Percentiles rank a stretch among this genome's conserved stretches.
Evolutionary conservation across 1,140 invertebrate genomes (phyloP).

Genomic region (Tetragonula clypearis): DNA sequence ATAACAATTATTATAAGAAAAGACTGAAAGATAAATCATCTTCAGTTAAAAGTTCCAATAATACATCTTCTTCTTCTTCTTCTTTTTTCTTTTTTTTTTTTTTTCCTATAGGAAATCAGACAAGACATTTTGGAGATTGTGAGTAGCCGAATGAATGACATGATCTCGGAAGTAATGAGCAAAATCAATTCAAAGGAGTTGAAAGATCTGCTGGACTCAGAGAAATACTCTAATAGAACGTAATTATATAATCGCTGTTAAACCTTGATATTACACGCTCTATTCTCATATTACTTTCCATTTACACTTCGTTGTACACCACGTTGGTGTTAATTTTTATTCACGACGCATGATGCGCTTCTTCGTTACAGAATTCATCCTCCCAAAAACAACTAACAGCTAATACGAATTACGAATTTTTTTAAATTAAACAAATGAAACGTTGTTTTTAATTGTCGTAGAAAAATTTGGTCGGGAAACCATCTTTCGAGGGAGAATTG

Average conservation of each 20-base stretch:
- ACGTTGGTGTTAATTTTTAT: neutral
- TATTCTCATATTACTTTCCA: neutral
- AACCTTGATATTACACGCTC: constrained; percentile 4
- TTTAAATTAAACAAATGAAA: neutral
- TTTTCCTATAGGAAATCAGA: constrained; percentile 60
- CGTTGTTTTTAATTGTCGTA: neutral
- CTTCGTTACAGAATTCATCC: neutral
- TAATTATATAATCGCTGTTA: constrained; percentile 26
- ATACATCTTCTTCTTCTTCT: no score
- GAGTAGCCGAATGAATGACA: constrained; percentile 52
- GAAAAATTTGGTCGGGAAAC: neutral
- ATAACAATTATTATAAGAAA: no score
- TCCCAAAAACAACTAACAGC: no score
- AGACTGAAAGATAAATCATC: neutral
- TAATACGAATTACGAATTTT: neutral
- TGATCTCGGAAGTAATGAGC: constrained; percentile 64
- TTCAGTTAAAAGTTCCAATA: neutral
- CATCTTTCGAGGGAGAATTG: neutral
- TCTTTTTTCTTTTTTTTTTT: no score
- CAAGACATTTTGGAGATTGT: constrained; percentile 60
- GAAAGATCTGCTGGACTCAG: neutral
- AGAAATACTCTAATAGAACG: constrained; percentile 63
- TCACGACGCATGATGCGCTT: no score
- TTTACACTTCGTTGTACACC: neutral
- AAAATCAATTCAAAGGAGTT: neutral